phyloP scores from a whole-genome alignment of 2,888 invertebrate genomes.

The Thymelicus lineola region DNA sequence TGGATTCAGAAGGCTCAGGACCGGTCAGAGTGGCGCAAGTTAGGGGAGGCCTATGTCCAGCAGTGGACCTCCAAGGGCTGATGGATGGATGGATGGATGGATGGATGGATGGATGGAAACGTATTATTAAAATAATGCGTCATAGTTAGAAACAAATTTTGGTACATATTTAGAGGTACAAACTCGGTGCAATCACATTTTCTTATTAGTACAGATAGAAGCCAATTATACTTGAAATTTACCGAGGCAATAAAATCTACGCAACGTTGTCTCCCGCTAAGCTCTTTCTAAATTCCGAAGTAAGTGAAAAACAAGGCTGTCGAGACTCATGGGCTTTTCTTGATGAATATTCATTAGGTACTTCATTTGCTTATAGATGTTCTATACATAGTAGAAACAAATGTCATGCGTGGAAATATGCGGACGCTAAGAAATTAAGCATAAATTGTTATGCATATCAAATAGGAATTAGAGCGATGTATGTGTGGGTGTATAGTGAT shows the following conservation, averaged over 20 bases:
- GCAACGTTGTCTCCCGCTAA: not conserved
- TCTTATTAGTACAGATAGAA: not conserved
- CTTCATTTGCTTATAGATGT: constrained; percentile 61
- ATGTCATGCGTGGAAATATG: constrained; percentile 56
- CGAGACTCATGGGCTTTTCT: constrained; percentile 61
- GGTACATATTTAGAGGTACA: too few relatives aligned
- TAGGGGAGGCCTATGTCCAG: too few relatives aligned
- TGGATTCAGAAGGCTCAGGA: too few relatives aligned
- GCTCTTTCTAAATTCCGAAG: constrained; percentile 49
- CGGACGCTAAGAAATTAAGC: constrained; percentile 44
- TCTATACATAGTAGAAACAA: constrained; percentile 68
- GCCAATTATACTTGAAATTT: not conserved
- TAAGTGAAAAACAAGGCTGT: constrained; percentile 60
- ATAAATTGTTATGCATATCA: constrained; percentile 68
- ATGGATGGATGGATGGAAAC: too few relatives aligned
- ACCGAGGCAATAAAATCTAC: not conserved
- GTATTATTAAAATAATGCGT: too few relatives aligned
- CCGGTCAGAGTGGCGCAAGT: too few relatives aligned
- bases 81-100: too few relatives aligned
- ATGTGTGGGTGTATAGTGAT: not conserved
- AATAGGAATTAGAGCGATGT: constrained; percentile 28
- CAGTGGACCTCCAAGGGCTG: too few relatives aligned
- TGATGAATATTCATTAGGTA: constrained; percentile 67
- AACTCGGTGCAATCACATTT: too few relatives aligned
- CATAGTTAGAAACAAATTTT: too few relatives aligned